These are phyloP conservation scores for Galeopsomyia nigrocyanea DNA, from an alignment of 2,888 invertebrate genomes.

Conservation along the genomic window DNA sequence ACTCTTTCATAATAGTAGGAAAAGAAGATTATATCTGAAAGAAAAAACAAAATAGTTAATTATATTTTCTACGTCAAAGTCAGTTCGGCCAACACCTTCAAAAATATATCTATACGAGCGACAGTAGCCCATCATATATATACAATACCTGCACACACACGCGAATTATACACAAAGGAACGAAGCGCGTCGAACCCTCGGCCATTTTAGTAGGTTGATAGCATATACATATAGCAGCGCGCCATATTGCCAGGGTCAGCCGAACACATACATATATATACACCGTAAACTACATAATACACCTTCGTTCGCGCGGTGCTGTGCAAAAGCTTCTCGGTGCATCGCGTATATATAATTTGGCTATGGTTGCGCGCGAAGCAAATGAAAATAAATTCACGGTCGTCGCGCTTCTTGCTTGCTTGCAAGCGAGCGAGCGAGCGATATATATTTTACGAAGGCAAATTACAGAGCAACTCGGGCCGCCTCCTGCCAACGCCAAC, in stretches of 20 bases:
- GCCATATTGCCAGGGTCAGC: conserved; percentile 30
- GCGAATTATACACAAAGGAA: no score
- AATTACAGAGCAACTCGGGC: conserved; percentile 66
- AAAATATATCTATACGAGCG: no score
- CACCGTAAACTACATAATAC: neutral
- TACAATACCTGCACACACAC: no score
- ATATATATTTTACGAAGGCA: conserved; percentile 64
- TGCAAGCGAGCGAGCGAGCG: no score
- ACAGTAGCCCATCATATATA: no score
- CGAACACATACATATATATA: conserved; percentile 6
- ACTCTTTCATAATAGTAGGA: no score
- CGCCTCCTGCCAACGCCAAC: conserved; percentile 63
- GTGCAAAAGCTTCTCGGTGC: conserved; percentile 30
- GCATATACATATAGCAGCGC: conserved; percentile 6
- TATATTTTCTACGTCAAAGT: no score
- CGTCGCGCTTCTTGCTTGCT: conserved; percentile 50
- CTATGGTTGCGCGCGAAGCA: conserved; percentile 51
- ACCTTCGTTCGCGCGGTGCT: neutral
- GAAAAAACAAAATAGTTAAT: no score
- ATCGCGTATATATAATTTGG: conserved; percentile 1
- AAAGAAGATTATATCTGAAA: no score
- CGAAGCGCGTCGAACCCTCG: neutral
- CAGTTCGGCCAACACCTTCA: no score
- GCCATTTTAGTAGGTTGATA: conserved; percentile 43
- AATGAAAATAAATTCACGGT: conserved; percentile 66